Conservation (phyloP, 2,113 vertebrate species). For the Jacana jacana region DNA sequence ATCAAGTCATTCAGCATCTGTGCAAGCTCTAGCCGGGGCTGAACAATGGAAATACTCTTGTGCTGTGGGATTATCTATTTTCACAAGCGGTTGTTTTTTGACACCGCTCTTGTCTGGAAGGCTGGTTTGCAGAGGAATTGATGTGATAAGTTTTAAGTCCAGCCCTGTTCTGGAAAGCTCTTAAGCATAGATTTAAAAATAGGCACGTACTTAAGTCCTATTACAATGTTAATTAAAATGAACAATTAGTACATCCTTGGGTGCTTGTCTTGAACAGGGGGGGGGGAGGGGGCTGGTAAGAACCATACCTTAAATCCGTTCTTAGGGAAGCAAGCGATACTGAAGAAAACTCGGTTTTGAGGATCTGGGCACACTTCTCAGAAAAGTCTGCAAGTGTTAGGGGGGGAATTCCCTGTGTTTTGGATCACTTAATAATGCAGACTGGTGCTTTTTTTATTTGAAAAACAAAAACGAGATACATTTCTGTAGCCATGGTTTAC, state of each 20-base stretch:
- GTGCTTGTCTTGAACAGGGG: not conserved
- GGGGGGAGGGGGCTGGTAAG: not conserved
- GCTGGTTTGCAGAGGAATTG: slow-evolving; percentile 13
- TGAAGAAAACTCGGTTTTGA: not conserved
- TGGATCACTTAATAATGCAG: not conserved
- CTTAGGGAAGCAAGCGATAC: not conserved
- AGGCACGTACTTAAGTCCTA: not conserved
- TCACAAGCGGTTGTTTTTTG: not conserved
- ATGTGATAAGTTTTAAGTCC: slow-evolving; percentile 2
- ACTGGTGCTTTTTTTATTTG: slow-evolving; percentile 1
- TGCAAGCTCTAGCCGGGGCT: not conserved
- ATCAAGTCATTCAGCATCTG: not conserved
- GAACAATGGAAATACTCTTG: not conserved
- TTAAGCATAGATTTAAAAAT: slow-evolving; percentile 2
- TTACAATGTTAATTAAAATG: not conserved
- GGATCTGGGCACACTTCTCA: not conserved
- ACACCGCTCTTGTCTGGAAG: not conserved
- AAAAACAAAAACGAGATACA: not conserved
- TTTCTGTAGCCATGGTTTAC: slow-evolving; percentile 14
- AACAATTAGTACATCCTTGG: not conserved
- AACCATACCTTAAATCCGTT: not conserved
- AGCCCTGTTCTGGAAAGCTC: slow-evolving; percentile 42
- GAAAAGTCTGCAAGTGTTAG: not conserved
- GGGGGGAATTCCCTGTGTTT: not conserved
- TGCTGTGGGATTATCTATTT: not conserved